A percentile compares a stretch with the other conserved stretches of the same genome.
Conservation (phyloP, 2,113 vertebrate species). For the Echinops telfairi region DNA sequence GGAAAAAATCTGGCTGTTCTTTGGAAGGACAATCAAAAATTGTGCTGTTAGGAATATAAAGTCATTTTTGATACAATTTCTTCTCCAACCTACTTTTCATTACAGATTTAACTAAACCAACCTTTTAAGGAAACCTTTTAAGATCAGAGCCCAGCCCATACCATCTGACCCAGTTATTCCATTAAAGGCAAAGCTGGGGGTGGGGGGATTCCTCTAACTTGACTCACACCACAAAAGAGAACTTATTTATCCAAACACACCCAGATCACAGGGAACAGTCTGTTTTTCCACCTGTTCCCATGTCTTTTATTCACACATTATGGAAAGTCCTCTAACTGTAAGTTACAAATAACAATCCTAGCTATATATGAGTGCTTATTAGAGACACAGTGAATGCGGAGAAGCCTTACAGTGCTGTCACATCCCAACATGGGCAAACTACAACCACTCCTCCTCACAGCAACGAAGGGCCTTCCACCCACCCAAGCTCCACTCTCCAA, state of each 20-base stretch:
- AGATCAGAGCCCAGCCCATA: conserved; percentile 20
- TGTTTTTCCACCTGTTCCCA: conserved; percentile 76
- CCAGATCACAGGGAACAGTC: conserved; percentile 74
- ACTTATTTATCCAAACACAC: conserved; percentile 69
- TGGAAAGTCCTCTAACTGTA: conserved; percentile 55
- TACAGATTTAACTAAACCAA: conserved; percentile 14
- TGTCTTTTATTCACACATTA: conserved; percentile 50
- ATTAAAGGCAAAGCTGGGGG: conserved; percentile 54
- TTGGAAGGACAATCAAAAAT: neutral
- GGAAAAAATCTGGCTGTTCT: conserved; percentile 5
- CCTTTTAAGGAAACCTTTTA: conserved; percentile 55
- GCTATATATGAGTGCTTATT: conserved; percentile 4
- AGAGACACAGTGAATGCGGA: conserved; percentile 24
- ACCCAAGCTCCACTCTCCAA: neutral
- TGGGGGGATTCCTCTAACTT: conserved; percentile 62
- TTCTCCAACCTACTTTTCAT: conserved; percentile 31
- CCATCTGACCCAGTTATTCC: conserved; percentile 45
- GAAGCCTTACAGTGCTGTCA: conserved; percentile 5
- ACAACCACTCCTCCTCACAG: conserved; percentile 17
- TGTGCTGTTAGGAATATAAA: conserved; percentile 18
- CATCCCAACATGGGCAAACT: neutral
- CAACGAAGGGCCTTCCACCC: conserved; percentile 2
- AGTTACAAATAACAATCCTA: conserved; percentile 64
- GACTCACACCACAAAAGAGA: conserved; percentile 70
- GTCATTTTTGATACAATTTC: neutral